A percentile compares a stretch with the other conserved stretches of the same genome.
Evolutionary conservation across 2,888 invertebrate species (phyloP).

Genomic region (Trilocha varians): DNA sequence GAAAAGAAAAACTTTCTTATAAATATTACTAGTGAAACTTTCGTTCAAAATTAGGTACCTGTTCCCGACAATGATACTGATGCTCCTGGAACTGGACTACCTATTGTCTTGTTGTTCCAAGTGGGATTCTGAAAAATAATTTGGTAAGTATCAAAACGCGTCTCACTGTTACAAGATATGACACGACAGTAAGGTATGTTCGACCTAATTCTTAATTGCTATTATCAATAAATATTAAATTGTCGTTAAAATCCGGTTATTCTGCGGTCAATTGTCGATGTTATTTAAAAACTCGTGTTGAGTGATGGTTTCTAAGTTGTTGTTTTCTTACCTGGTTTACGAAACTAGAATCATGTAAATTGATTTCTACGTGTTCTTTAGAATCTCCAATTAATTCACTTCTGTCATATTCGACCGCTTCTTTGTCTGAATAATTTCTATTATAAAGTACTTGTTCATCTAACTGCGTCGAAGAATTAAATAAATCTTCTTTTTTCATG

Average conservation of each 20-base stretch:
- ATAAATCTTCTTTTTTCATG: constrained; percentile 29
- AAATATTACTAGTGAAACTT: no score
- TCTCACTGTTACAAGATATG: constrained; percentile 24
- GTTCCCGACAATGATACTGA: constrained; percentile 36
- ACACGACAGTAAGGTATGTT: constrained; percentile 34
- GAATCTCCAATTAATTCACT: constrained; percentile 34
- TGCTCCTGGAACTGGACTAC: constrained; percentile 25
- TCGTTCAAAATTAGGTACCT: no score
- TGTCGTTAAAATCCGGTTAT: constrained; percentile 61
- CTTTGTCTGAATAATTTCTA: constrained; percentile 40
- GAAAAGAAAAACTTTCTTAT: no score
- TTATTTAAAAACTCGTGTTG: constrained; percentile 7
- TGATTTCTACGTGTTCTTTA: constrained; percentile 44
- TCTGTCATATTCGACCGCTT: constrained; percentile 44
- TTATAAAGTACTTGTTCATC: constrained; percentile 40
- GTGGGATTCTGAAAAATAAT: constrained; percentile 41
- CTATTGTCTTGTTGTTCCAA: constrained; percentile 39
- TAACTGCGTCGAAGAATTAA: constrained; percentile 26
- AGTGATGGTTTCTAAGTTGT: neutral
- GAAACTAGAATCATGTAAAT: constrained; percentile 48
- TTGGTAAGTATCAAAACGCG: constrained; percentile 19
- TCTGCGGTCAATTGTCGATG: constrained; percentile 40
- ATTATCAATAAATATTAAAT: constrained; percentile 51
- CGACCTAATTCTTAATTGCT: constrained; percentile 47
- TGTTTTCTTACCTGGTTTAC: constrained; percentile 44